Conservation (phyloP, 2,888 invertebrate genomes). For the Drosophila lacicola region DNA sequence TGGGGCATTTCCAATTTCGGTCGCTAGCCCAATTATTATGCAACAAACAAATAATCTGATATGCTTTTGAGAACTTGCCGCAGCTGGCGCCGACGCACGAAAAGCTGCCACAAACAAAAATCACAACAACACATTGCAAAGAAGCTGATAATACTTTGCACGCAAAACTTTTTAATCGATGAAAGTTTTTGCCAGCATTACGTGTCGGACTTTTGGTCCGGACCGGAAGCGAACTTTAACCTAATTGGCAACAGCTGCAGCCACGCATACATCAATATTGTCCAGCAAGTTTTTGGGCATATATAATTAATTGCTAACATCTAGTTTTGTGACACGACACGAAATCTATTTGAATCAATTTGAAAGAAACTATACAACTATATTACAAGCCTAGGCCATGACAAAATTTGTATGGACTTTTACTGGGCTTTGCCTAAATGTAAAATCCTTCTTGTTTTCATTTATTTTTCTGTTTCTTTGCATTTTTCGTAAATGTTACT, state of each 20-base stretch:
- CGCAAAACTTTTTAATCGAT: constrained; percentile 76
- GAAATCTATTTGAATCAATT: constrained; percentile 13
- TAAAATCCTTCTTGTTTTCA: no score
- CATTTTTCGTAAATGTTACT: no score
- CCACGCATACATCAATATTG: no score
- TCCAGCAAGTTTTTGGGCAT: constrained; percentile 8
- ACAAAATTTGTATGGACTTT: no score
- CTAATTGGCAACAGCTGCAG: constrained; percentile 67
- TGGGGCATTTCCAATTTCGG: constrained; percentile 52
- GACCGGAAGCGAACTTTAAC: constrained; percentile 51
- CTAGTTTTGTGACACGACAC: constrained; percentile 27
- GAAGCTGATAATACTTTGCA: constrained; percentile 64
- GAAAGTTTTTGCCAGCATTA: constrained; percentile 64
- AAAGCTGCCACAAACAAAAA: constrained; percentile 27
- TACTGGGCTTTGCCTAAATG: no score
- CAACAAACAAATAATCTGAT: constrained; percentile 69
- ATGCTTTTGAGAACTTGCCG: constrained; percentile 54
- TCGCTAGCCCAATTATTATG: constrained; percentile 60
- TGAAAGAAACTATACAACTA: no score
- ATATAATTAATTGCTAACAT: constrained; percentile 54
- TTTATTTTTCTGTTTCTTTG: no score
- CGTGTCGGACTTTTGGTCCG: constrained; percentile 49
- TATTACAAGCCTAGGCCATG: no score
- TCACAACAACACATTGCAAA: constrained; percentile 17
- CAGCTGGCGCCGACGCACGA: constrained; percentile 53